Evolutionary conservation across 2,888 invertebrate genomes (phyloP), one percentile per base, ranked within the genome.

Genomic region (Theodoxus fluviatilis): DNA sequence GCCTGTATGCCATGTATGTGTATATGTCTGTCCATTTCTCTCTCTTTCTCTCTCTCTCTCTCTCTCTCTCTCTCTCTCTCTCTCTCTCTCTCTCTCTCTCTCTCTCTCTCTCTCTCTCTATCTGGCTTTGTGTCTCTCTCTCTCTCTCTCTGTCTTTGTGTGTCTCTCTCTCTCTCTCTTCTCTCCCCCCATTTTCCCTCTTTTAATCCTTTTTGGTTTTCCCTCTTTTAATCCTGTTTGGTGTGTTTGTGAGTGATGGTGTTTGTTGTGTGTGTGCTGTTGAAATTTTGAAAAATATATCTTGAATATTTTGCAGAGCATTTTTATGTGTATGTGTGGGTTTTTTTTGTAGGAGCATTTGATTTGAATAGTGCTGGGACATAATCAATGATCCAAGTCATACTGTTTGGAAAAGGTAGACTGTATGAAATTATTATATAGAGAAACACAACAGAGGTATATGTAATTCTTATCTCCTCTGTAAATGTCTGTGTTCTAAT

Each of bases 11-110:
- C 35, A 22, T n/a, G 37, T 35, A 35, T 18, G 37, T 35, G n/a
- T n/a, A 35, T 28, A 12, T 37, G 18, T 63, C 63, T 35, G 37
- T 18, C 35, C n/a, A 35, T 63, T 38, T 63, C 63, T 43, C 43
- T 43, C 43, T 43, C 43, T 43, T 18, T 43, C 43, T 43, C 43
- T 43, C 43, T 18, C 43, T 43, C 43, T 43, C 43, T 6, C 40
- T 18, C 38, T 33, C 28, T 22, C 52, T 49, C 52, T 28, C 3
- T n/a, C 28, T n/a, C 63, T 35, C 63, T 18, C 63, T 35, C 35
- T n/a, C 63, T 28, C 33, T 37, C 35, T 63, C 63, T 35, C 63
- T 18, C 35, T n/a, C 63, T 63, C 63, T 63, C 63, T 43, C 43
- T 43, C 43, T 43, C 43, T 43, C 43, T 43, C 43, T 43, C 43